Conservation (phyloP, 2,113 vertebrate genomes). For the Atrichornis clamosus region DNA sequence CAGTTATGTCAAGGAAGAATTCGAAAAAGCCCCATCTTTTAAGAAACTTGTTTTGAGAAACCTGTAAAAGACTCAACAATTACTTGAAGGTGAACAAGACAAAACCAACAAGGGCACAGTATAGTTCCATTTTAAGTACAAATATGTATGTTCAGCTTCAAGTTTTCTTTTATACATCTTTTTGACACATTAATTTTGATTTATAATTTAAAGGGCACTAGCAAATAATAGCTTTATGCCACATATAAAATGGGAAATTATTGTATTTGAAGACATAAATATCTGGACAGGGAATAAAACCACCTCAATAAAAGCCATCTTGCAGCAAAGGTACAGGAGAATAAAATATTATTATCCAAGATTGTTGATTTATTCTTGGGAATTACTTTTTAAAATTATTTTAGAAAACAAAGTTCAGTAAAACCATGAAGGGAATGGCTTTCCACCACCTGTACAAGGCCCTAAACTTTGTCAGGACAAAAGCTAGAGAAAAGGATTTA, state of each 20-base stretch:
- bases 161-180: not conserved
- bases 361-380: not conserved
- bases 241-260: not conserved
- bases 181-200: not conserved
- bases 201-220: not conserved
- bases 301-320: not conserved
- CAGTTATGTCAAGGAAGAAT: not conserved
- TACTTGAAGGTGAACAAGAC: not conserved
- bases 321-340: not conserved
- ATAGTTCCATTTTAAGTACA: not conserved
- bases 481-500: not conserved
- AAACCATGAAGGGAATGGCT: not conserved
- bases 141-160: not conserved
- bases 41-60: not conserved
- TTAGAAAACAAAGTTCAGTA: not conserved
- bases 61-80: not conserved
- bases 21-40: not conserved
- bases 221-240: not conserved
- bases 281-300: not conserved
- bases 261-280: not conserved
- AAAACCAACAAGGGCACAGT: not conserved
- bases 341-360: not conserved
- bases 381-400: not conserved
- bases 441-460: not conserved
- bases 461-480: not conserved